These are phyloP conservation scores for Blastobasis adustella DNA, from an alignment of 2,888 invertebrate genomes.

Conservation along the genomic window DNA sequence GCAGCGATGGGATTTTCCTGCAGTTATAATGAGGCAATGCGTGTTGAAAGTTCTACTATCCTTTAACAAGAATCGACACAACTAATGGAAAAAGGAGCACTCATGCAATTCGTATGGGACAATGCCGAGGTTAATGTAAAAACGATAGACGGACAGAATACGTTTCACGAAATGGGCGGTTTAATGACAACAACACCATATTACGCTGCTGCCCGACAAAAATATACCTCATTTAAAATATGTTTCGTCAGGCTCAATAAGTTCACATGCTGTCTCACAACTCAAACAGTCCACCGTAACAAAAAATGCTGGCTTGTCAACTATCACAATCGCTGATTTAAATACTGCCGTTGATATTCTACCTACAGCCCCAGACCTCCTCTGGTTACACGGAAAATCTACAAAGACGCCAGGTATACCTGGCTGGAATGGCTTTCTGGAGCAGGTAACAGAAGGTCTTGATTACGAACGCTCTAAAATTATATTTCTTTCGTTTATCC, in stretches of 20 bases:
- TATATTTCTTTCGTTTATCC: constrained; percentile 25
- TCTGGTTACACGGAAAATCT: constrained; percentile 14
- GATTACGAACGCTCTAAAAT: constrained; percentile 10
- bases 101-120: constrained; percentile 14
- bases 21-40: neutral
- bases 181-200: constrained; percentile 6
- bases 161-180: constrained; percentile 16
- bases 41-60: neutral
- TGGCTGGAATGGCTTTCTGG: constrained; percentile 32
- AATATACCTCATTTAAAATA: no score
- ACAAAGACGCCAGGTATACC: constrained; percentile 7
- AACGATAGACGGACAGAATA: constrained; percentile 14
- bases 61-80: neutral
- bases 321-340: no score
- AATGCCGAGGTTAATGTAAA: constrained; percentile 14
- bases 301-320: no score
- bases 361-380: neutral
- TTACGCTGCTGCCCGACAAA: no score
- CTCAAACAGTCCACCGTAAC: no score
- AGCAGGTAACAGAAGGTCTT: no score
- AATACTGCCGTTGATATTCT: no score
- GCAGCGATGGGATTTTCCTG: neutral
- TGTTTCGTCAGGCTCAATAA: no score
- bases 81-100: neutral
- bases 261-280: no score